Evolutionary conservation across 2,888 invertebrate genomes (phyloP).

Genomic region (Drosophila algonquin): DNA sequence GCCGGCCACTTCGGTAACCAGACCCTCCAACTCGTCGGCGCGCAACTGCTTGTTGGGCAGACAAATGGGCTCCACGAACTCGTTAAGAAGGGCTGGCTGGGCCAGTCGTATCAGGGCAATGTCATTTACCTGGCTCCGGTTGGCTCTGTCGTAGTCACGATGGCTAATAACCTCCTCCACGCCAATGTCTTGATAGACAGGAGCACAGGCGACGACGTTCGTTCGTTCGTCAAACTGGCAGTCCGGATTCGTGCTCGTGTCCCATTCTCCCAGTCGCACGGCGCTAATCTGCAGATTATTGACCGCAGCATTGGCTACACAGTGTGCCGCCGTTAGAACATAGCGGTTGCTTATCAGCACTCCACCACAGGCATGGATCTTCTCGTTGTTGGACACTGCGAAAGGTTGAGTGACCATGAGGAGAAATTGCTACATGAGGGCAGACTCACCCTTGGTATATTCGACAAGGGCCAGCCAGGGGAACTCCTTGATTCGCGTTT

Average conservation of each 20-base stretch:
- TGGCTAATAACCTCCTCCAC: conserved; percentile 53
- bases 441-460: conserved; percentile 52
- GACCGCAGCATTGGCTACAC: conserved; percentile 24
- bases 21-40: conserved; percentile 56
- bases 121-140: conserved; percentile 46
- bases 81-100: conserved; percentile 36
- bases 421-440: neutral
- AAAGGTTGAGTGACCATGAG: neutral
- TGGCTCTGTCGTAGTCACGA: conserved; percentile 23
- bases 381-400: conserved; percentile 52
- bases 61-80: conserved; percentile 64
- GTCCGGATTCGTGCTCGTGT: conserved; percentile 67
- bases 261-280: conserved; percentile 69
- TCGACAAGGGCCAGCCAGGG: conserved; percentile 69
- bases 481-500: conserved; percentile 61
- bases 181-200: conserved; percentile 58
- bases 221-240: conserved; percentile 44
- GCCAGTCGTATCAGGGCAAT: conserved; percentile 61
- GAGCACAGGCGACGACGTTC: conserved; percentile 50
- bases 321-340: conserved; percentile 65
- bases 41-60: conserved; percentile 59
- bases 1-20: conserved; percentile 59
- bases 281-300: conserved; percentile 37
- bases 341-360: conserved; percentile 65
- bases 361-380: conserved; percentile 68